A percentile compares a stretch with the other conserved stretches of the same genome.
phyloP scores from a whole-genome alignment of 1,140 invertebrate species.

The Amphibalanus amphitrite region DNA sequence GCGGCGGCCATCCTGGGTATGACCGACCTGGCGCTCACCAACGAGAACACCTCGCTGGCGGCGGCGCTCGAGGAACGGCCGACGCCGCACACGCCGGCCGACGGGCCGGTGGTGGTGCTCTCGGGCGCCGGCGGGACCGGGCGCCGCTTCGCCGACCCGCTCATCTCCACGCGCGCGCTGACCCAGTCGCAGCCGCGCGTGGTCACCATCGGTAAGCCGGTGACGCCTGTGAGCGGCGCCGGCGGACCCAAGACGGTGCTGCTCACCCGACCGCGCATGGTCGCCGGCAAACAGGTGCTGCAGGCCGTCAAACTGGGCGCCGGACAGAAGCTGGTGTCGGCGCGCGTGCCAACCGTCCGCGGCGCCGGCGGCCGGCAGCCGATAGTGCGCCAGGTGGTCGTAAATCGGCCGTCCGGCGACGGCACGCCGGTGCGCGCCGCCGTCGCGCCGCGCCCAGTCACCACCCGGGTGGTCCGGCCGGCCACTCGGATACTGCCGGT shows the following conservation, averaged over 20 bases:
- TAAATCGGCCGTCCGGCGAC: background rate
- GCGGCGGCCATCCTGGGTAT: background rate
- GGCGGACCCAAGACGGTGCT: background rate
- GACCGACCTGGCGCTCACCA: background rate
- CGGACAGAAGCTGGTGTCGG: background rate
- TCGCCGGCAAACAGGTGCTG: background rate
- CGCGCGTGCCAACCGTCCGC: background rate
- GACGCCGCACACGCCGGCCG: background rate
- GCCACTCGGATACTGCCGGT: background rate
- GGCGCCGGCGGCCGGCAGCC: background rate
- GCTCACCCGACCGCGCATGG: conserved; percentile 1
- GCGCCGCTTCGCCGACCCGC: background rate
- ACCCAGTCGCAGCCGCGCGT: background rate
- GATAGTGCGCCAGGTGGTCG: background rate
- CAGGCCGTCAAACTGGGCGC: background rate
- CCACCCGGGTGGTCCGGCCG: background rate
- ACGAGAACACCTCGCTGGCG: background rate
- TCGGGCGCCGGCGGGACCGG: background rate
- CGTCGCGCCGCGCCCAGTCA: background rate
- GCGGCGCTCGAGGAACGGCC: background rate
- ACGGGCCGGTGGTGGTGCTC: background rate
- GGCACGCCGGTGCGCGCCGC: too few relatives aligned
- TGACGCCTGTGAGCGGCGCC: background rate
- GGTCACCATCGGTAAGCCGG: conserved; percentile 4
- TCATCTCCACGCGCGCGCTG: background rate